phyloP scores from a whole-genome alignment of 2,888 invertebrate species.

The Rambutsinella grinnellia region DNA sequence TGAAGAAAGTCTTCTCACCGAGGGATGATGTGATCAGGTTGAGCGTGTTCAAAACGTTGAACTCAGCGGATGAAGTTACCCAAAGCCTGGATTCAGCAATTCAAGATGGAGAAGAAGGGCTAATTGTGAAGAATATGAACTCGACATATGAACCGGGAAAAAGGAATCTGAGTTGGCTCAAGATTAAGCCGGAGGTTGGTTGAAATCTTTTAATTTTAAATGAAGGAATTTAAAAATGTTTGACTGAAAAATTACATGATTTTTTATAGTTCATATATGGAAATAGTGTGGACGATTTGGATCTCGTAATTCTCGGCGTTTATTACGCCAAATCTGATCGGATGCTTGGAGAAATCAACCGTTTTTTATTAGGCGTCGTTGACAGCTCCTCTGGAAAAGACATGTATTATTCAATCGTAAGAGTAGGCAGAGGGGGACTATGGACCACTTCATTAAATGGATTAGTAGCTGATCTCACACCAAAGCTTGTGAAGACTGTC shows the following conservation, averaged over 20 bases:
- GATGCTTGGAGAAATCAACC: constrained; percentile 76
- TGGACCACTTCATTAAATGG: constrained; percentile 74
- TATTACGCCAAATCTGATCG: constrained; percentile 79
- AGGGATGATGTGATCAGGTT: constrained; percentile 77
- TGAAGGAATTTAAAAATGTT: constrained; percentile 79
- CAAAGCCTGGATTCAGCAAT: constrained; percentile 84
- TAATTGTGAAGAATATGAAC: constrained; percentile 85
- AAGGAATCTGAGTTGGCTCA: constrained; percentile 69
- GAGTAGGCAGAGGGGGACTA: constrained; percentile 81
- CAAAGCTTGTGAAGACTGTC: constrained; percentile 73
- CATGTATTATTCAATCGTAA: constrained; percentile 78
- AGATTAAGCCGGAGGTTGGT: constrained; percentile 47
- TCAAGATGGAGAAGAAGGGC: constrained; percentile 88
- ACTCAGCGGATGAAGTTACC: constrained; percentile 76
- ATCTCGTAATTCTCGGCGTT: constrained; percentile 90
- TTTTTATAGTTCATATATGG: constrained; percentile 76
- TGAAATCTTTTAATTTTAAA: constrained; percentile 76
- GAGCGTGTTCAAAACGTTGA: constrained; percentile 45
- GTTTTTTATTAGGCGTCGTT: constrained; percentile 79
- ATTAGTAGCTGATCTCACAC: constrained; percentile 75
- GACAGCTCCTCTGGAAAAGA: constrained; percentile 24
- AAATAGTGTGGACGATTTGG: constrained; percentile 85
- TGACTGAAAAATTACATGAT: not conserved
- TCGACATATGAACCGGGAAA: constrained; percentile 86
- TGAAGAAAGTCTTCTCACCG: constrained; percentile 76